A percentile compares a stretch with the other conserved stretches of the same genome.
Conservation (phyloP, 2,888 invertebrate species). For the Cyaniris semiargus region DNA sequence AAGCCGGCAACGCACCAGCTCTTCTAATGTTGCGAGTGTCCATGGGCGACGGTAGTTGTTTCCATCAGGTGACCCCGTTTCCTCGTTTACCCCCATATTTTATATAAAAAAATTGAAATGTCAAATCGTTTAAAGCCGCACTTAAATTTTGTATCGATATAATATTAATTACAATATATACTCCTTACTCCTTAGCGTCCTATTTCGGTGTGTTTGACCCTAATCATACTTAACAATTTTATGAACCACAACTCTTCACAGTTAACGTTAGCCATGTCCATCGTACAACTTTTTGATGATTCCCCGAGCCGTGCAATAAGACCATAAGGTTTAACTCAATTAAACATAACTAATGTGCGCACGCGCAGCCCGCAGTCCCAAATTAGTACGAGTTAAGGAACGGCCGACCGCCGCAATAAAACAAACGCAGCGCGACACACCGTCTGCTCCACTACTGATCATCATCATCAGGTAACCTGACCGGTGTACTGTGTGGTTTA, state of each 20-base stretch:
- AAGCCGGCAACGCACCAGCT: too few relatives aligned
- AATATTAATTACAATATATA: too few relatives aligned
- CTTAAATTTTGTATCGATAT: too few relatives aligned
- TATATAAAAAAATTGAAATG: too few relatives aligned
- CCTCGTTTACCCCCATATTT: too few relatives aligned
- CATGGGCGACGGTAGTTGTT: too few relatives aligned
- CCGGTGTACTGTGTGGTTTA: neutral
- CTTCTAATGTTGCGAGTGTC: too few relatives aligned
- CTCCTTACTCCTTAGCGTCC: too few relatives aligned
- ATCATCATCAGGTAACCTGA: neutral
- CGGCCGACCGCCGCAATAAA: neutral
- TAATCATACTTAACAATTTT: too few relatives aligned
- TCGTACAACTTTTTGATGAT: neutral
- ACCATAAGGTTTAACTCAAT: neutral
- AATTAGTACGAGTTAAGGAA: neutral
- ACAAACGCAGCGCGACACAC: neutral
- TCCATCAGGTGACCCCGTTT: too few relatives aligned
- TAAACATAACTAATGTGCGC: neutral
- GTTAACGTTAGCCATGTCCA: neutral
- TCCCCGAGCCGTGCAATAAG: neutral
- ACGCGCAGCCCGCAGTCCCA: neutral
- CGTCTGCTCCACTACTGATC: neutral
- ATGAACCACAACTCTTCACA: neutral
- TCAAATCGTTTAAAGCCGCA: too few relatives aligned
- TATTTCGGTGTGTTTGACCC: too few relatives aligned